Evolutionary conservation across 2,797 vertebrate genomes (phyloP), one percentile per base, ranked within the genome.

Genomic region (Typhlichthys eigenmanni): DNA sequence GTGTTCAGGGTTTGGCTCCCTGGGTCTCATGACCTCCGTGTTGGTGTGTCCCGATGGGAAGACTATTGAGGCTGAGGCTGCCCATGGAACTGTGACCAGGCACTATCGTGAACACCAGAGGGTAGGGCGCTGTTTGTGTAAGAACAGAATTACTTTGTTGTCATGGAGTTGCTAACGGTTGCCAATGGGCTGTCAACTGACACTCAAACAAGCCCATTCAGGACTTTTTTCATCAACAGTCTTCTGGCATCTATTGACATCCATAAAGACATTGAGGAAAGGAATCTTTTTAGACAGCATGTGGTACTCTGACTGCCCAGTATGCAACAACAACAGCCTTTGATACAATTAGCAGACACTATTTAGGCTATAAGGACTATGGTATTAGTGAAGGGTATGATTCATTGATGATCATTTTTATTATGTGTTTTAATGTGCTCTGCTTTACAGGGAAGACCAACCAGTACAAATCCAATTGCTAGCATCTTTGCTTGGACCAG

Each of bases 61-160:
- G 85, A 96, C 95, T 58, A 94, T 96, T 0, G 95, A 96, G 85
- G 95, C 95, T 0, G 95, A 96, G 81, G 95, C 95, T 0, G 95
- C 95, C 4, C 95, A 95, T 0, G 95, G 95, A 71, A 95, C 95
- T 0, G 95, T 95, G 59, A 95, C 95, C 1, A 92, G 95, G 62
- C 95, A 96, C 77, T 96, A 94, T 80, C 90, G 95, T 55, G 95
- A 96, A 68, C 94, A 96, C 87, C 94, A 96, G 85, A 95, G 95
- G 90, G 95, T 95, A 12, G 58, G 84, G 46, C 19, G 1, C 4
- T 4, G 38, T 46, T 19, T 24, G 48, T 29, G 24, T 29, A 29
- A 29, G 24, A 29, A 29, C 24, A 29, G 24, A 29, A 2, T 51
- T 5, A 51, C 16, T 17, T 51, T 3, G 17, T 51, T 51, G 14